A percentile compares a stretch with the other conserved stretches of the same genome.
phyloP scores from a whole-genome alignment of 2,113 vertebrate species.

The Mastomys coucha region DNA sequence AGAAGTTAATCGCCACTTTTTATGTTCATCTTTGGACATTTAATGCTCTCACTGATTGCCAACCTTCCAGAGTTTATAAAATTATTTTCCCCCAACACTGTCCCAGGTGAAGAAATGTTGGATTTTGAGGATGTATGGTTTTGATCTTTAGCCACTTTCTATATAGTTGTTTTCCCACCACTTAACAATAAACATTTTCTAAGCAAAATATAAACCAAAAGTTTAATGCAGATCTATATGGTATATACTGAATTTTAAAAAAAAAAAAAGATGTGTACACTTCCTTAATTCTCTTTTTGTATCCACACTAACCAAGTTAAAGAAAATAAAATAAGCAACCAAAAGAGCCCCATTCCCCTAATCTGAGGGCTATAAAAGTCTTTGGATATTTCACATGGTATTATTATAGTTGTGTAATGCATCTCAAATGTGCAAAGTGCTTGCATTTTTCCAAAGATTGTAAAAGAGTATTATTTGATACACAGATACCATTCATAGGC shows the following conservation, averaged over 20 bases:
- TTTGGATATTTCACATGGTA: background rate
- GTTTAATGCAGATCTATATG: background rate
- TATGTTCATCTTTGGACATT: background rate
- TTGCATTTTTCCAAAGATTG: background rate
- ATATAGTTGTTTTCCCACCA: background rate
- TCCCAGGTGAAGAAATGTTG: background rate
- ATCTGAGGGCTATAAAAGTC: background rate
- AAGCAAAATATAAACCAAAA: background rate
- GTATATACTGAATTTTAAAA: background rate
- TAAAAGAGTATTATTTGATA: background rate
- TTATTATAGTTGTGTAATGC: background rate
- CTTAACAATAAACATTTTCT: background rate
- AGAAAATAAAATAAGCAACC: background rate
- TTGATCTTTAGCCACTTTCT: background rate
- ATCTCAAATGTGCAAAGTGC: background rate
- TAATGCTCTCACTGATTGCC: background rate
- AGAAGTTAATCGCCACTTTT: slow-evolving; percentile 21
- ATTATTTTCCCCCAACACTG: background rate
- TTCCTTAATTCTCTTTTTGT: background rate
- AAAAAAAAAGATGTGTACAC: background rate
- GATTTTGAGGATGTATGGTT: background rate
- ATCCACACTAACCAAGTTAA: background rate
- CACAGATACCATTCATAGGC: background rate
- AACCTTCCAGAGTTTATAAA: background rate
- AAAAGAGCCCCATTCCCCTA: background rate